phyloP scores from a whole-genome alignment of 2,797 vertebrate genomes.

The Neostethus bicornis region DNA sequence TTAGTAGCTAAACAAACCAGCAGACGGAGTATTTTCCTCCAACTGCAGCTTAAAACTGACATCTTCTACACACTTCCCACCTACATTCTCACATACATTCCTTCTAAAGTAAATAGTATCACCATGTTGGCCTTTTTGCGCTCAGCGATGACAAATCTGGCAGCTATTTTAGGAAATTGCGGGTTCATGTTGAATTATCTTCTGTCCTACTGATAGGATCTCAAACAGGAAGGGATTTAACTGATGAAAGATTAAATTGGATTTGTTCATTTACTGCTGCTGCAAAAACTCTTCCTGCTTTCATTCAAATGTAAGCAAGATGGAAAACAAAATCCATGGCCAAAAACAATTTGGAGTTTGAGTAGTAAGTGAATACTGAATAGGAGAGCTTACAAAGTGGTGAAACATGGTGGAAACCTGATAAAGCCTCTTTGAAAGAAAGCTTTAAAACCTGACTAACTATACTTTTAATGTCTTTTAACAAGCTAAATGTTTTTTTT shows the following conservation, averaged over 20 bases:
- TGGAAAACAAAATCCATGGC: no score
- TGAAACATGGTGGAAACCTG: no score
- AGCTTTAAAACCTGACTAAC: no score
- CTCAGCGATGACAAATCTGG: constrained; percentile 5
- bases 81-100: constrained; percentile 21
- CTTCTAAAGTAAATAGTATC: constrained; percentile 23
- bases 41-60: constrained; percentile 10
- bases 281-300: no score
- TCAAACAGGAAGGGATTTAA: not conserved
- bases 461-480: no score
- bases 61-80: constrained; percentile 21
- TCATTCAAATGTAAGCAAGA: no score
- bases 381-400: no score
- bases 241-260: not conserved
- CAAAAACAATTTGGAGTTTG: no score
- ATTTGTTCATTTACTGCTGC: no score
- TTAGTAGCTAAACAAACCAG: not conserved
- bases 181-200: not conserved
- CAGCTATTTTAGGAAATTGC: constrained; percentile 5
- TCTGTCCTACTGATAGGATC: not conserved
- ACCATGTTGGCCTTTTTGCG: constrained; percentile 8
- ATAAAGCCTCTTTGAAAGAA: no score
- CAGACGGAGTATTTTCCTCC: constrained; percentile 4
- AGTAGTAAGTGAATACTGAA: no score
- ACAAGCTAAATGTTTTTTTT: no score